Conservation (phyloP, 2,113 vertebrate species). For the Prunella himalayana region DNA sequence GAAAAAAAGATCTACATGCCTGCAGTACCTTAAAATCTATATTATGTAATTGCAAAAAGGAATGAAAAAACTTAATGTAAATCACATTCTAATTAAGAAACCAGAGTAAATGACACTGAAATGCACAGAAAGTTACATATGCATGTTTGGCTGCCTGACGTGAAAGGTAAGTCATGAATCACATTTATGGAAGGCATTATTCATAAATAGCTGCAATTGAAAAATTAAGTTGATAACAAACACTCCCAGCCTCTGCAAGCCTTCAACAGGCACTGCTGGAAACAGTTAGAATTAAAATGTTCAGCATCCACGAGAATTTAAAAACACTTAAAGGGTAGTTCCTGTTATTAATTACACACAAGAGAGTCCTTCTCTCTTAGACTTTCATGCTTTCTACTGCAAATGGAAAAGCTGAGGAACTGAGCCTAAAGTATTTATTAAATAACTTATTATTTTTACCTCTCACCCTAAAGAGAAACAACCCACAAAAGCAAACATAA, state of each 20-base stretch:
- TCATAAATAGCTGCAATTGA: background rate
- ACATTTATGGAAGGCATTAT: background rate
- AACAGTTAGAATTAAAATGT: background rate
- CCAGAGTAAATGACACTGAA: background rate
- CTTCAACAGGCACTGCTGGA: background rate
- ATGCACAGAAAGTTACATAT: background rate
- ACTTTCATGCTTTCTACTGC: background rate
- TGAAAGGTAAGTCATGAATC: background rate
- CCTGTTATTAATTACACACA: background rate
- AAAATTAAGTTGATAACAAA: background rate
- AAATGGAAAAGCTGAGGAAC: background rate
- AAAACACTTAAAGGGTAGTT: background rate
- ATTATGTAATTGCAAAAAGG: background rate
- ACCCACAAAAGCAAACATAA: background rate
- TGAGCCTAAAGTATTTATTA: background rate
- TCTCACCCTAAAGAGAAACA: background rate
- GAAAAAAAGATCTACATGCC: background rate
- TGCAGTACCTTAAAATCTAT: background rate
- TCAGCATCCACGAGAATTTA: background rate
- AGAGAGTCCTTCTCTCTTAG: background rate
- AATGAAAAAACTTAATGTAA: background rate
- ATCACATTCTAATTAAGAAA: background rate
- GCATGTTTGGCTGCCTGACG: background rate
- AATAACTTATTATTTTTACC: slow-evolving; percentile 3
- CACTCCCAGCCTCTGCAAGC: background rate